phyloP scores from a whole-genome alignment of 2,797 vertebrate species.

The Alauda arvensis region DNA sequence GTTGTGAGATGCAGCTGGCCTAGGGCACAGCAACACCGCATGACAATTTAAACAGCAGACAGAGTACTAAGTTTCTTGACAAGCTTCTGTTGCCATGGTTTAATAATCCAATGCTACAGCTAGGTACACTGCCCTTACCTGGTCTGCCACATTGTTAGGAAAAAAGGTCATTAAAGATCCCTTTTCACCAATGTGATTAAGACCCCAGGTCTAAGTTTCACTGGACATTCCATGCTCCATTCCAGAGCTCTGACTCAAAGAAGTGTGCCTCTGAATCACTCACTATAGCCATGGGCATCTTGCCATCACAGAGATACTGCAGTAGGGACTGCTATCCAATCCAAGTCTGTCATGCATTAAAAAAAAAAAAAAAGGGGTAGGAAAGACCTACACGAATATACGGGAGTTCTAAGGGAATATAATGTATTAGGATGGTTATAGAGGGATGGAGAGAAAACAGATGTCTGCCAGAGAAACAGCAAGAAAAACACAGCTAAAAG shows the following conservation, averaged over 20 bases:
- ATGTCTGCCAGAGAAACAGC: not conserved
- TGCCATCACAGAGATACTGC: slow-evolving; percentile 14
- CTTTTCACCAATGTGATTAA: not conserved
- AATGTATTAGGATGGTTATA: not conserved
- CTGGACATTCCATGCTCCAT: not conserved
- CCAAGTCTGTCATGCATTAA: slow-evolving; percentile 7
- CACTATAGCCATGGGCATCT: slow-evolving; percentile 24
- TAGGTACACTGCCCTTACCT: not conserved
- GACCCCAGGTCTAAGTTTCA: slow-evolving; percentile 31
- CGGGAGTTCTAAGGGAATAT: not conserved
- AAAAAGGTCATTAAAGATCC: not conserved
- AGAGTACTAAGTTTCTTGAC: not conserved
- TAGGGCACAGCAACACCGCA: not conserved
- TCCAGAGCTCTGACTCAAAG: slow-evolving; percentile 23
- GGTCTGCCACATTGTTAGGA: not conserved
- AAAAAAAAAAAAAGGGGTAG: not conserved
- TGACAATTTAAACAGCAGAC: not conserved
- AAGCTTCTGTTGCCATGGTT: not conserved
- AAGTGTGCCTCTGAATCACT: slow-evolving; percentile 44
- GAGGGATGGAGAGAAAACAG: not conserved
- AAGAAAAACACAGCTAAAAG: not conserved
- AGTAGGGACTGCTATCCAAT: slow-evolving; percentile 30
- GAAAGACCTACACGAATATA: slow-evolving; percentile 6
- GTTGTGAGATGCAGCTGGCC: not conserved
- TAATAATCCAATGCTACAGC: not conserved